Evolutionary conservation across 2,888 invertebrate species (phyloP).

Genomic region (Chloromyia formosa): DNA sequence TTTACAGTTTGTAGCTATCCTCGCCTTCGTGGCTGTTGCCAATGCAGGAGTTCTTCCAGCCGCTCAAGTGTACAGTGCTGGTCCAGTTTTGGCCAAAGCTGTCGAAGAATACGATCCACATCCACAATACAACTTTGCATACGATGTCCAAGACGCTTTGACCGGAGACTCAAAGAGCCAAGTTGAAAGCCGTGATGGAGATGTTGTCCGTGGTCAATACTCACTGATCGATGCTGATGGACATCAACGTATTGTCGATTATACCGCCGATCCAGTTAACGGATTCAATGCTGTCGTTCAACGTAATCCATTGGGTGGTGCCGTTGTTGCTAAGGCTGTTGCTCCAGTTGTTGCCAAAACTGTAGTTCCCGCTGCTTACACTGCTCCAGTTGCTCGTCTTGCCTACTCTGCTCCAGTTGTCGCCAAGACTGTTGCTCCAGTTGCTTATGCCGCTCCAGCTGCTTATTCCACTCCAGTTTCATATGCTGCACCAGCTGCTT

Average conservation of each 20-base stretch:
- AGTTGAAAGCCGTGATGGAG: constrained; percentile 68
- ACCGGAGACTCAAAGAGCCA: constrained; percentile 65
- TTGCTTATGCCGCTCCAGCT: constrained; percentile 22
- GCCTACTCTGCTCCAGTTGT: constrained; percentile 54
- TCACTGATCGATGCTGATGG: constrained; percentile 66
- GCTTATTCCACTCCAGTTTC: constrained; percentile 51
- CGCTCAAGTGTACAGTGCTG: constrained; percentile 45
- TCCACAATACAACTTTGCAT: constrained; percentile 62
- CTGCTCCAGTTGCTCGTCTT: constrained; percentile 42
- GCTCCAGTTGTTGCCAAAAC: not conserved
- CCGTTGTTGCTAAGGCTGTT: constrained; percentile 42
- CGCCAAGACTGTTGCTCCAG: constrained; percentile 51
- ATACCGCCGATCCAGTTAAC: constrained; percentile 60
- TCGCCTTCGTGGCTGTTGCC: constrained; percentile 56
- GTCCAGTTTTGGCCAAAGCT: constrained; percentile 51
- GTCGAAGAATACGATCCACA: constrained; percentile 53
- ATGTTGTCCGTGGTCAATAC: constrained; percentile 67
- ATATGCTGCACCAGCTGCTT: constrained; percentile 44
- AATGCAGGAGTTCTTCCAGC: constrained; percentile 54
- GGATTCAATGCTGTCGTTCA: constrained; percentile 52
- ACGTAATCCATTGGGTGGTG: constrained; percentile 51
- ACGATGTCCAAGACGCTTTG: constrained; percentile 61
- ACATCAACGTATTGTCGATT: constrained; percentile 68
- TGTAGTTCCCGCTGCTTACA: not conserved
- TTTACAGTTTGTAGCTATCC: constrained; percentile 55